These are phyloP conservation scores for Cataglyphis cursor DNA, from an alignment of 2,888 invertebrate species.

Conservation along the genomic window DNA sequence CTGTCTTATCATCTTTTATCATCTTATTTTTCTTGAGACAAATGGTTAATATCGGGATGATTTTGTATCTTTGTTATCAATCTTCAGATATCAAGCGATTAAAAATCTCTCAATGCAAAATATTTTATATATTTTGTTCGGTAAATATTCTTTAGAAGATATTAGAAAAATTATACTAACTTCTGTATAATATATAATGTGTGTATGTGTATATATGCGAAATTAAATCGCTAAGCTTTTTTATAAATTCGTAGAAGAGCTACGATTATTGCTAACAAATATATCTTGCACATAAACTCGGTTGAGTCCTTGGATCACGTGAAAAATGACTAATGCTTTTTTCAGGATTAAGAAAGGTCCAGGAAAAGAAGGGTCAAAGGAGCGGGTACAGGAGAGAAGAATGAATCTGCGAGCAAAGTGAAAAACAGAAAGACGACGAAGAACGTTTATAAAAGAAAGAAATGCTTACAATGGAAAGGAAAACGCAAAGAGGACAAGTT, in stretches of 20 bases:
- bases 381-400: conserved; percentile 4
- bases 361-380: conserved; percentile 59
- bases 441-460: conserved; percentile 50
- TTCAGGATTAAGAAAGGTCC: conserved; percentile 80
- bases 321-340: conserved; percentile 81
- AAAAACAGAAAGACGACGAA: conserved; percentile 32
- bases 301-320: conserved; percentile 71
- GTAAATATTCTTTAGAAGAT: conserved; percentile 12
- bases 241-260: conserved; percentile 38
- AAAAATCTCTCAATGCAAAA: not conserved
- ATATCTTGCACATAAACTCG: not conserved
- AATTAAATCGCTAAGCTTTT: conserved; percentile 34
- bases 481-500: conserved; percentile 75
- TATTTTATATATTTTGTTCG: conserved; percentile 20
- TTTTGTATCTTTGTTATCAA: not conserved
- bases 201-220: not conserved
- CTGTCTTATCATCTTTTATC: not conserved
- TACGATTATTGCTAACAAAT: conserved; percentile 43
- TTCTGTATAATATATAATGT: not conserved
- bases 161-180: not conserved
- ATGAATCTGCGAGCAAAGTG: conserved; percentile 18
- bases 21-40: not conserved
- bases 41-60: not conserved
- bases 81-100: conserved; percentile 14
- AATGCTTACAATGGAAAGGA: conserved; percentile 52